A percentile compares a stretch with the other conserved stretches of the same genome.
phyloP scores from a whole-genome alignment of 2,888 invertebrate species.

The Timema cristinae region DNA sequence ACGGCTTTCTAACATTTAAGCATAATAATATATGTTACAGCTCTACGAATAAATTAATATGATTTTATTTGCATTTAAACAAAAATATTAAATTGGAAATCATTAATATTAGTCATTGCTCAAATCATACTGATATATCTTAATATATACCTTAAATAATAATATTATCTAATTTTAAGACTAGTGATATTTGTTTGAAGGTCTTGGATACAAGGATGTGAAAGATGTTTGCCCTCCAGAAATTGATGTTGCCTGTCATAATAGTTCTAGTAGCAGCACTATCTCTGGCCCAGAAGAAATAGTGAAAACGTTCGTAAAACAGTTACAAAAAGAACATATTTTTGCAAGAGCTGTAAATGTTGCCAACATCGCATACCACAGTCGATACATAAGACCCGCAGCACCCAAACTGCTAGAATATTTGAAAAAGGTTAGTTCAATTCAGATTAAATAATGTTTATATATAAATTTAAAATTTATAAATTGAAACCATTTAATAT shows the following conservation, averaged over 20 bases:
- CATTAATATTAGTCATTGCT: too few species aligned
- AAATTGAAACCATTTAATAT: too few species aligned
- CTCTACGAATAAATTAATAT: too few species aligned
- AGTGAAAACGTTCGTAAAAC: conserved; percentile 56
- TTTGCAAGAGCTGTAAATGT: conserved; percentile 37
- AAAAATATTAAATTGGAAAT: too few species aligned
- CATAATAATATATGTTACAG: too few species aligned
- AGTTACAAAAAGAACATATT: conserved; percentile 44
- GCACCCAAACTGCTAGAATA: conserved; percentile 46
- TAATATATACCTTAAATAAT: too few species aligned
- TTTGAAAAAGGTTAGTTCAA: conserved; percentile 40
- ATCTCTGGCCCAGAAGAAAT: conserved; percentile 68
- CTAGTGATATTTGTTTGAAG: conserved; percentile 32
- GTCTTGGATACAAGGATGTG: conserved; percentile 44
- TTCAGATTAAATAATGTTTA: neutral
- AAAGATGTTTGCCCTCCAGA: conserved; percentile 50
- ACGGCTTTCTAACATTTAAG: too few species aligned
- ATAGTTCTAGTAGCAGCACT: conserved; percentile 70
- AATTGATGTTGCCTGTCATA: conserved; percentile 76
- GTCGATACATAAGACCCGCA: conserved; percentile 43
- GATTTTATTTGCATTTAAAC: too few species aligned
- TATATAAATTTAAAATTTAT: too few species aligned
- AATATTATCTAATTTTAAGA: too few species aligned
- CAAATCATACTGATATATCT: too few species aligned
- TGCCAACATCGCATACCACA: conserved; percentile 38